Evolutionary conservation across 2,888 invertebrate genomes (phyloP), one percentile per base, ranked within the genome.

Genomic region (Carpatolechia fugitivella): DNA sequence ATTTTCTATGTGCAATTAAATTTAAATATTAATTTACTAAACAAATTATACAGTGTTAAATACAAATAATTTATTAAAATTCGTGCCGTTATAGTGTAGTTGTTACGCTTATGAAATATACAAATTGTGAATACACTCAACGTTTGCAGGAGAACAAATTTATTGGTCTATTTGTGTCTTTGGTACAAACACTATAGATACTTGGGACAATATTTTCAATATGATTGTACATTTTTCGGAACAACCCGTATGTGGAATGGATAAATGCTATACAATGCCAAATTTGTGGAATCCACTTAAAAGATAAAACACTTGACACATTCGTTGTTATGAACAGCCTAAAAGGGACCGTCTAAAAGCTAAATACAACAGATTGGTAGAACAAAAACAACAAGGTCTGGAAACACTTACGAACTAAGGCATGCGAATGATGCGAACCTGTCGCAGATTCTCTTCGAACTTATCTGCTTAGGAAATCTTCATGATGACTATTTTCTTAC

Each of bases 251-350:
- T 24, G 40, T 47, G 49, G 56, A 56, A 40, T 16, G 30, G 29
- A 50, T 35, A 30, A 31, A n/a, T 16, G 11, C n/a, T 52, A 29
- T 48, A 35, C 46, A 55, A 55, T 53, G 40, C 52, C 49, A 38
- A 56, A 56, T 51, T 57, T 52, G 52, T 52, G 41, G 61, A 56
- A 58, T 60, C 59, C 68, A 72, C 72, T 69, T 72, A 73, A 69
- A 44, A 70, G 70, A 72, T 79, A 72, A 67, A 76, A 78, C 66
- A 72, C 76, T 80, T 79, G 73, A 81, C 78, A 69, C 67, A 80
- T 88, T 89, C 88, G 89, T 89, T 89, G 89, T 88, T 77, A 70
- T 77, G 78, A 86, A 88, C 88, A 89, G 89, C 83, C 85, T 82
- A 81, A 75, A 70, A 72, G 81, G 85, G 80, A 80, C 75, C 71